phyloP scores from a whole-genome alignment of 2,888 invertebrate species.

The Aradus depressus region DNA sequence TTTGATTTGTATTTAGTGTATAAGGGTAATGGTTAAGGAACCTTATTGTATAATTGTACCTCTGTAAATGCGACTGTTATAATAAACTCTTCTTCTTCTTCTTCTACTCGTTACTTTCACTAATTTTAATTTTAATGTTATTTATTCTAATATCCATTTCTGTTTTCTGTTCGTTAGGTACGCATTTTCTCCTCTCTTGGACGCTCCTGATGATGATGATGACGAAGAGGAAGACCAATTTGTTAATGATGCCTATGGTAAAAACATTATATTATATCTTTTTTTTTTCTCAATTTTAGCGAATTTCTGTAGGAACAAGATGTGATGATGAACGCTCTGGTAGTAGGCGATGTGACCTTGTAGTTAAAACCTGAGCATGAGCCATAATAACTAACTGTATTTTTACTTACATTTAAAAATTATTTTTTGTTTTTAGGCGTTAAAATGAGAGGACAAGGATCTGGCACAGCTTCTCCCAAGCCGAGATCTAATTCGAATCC shows the following conservation, averaged over 20 bases:
- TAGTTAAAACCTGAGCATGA: too few relatives aligned
- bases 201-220: slow-evolving; percentile 65
- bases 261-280: slow-evolving; percentile 11
- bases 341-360: too few relatives aligned
- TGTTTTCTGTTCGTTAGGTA: slow-evolving; percentile 50
- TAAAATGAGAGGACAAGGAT: slow-evolving; percentile 52
- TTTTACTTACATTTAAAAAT: slow-evolving; percentile 3
- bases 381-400: too few relatives aligned
- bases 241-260: slow-evolving; percentile 75
- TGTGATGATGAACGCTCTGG: too few relatives aligned
- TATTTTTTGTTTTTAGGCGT: slow-evolving; percentile 37
- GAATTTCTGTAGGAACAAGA: too few relatives aligned
- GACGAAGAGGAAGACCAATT: slow-evolving; percentile 68
- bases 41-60: too few relatives aligned
- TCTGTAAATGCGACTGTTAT: too few relatives aligned
- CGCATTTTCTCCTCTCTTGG: slow-evolving; percentile 86
- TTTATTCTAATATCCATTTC: background rate
- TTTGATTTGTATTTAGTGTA: too few relatives aligned
- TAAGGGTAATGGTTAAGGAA: too few relatives aligned
- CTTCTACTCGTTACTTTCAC: background rate
- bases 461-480: slow-evolving; percentile 38
- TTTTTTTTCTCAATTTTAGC: too few relatives aligned
- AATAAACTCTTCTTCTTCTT: too few relatives aligned
- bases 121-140: background rate
- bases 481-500: slow-evolving; percentile 36